A percentile compares a stretch with the other conserved stretches of the same genome.
phyloP scores from a whole-genome alignment of 1,140 invertebrate genomes.

The Eueides isabella region DNA sequence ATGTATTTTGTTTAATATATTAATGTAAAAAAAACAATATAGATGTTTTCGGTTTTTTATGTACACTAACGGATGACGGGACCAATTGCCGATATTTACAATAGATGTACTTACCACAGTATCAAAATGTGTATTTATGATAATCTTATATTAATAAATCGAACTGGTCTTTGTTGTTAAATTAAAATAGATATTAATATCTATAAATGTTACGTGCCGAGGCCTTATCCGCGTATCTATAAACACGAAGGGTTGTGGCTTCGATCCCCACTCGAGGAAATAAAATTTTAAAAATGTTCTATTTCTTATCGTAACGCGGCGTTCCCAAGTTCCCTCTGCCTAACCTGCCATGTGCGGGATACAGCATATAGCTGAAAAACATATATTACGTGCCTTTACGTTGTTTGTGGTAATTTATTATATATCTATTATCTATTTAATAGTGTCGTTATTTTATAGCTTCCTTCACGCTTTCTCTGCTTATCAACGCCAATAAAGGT shows the following conservation, averaged over 20 bases:
- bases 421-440: neutral
- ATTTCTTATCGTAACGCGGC: too few species aligned
- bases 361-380: too few species aligned
- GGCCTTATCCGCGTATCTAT: too few species aligned
- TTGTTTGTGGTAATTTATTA: constrained; percentile 7
- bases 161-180: neutral
- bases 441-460: neutral
- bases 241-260: too few species aligned
- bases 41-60: neutral
- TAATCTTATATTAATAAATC: neutral
- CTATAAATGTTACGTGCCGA: neutral
- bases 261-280: too few species aligned
- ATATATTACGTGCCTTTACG: constrained; percentile 10
- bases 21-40: neutral
- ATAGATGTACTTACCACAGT: neutral
- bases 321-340: too few species aligned
- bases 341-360: too few species aligned
- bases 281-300: too few species aligned
- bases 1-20: neutral
- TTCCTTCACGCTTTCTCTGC: neutral
- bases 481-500: constrained; percentile 9
- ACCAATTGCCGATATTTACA: neutral
- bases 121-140: neutral
- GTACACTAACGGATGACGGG: neutral
- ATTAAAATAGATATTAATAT: neutral